Percentiles rank a stretch among this genome's conserved stretches.
phyloP scores from a whole-genome alignment of 2,797 vertebrate genomes.

The Valencia hispanica region DNA sequence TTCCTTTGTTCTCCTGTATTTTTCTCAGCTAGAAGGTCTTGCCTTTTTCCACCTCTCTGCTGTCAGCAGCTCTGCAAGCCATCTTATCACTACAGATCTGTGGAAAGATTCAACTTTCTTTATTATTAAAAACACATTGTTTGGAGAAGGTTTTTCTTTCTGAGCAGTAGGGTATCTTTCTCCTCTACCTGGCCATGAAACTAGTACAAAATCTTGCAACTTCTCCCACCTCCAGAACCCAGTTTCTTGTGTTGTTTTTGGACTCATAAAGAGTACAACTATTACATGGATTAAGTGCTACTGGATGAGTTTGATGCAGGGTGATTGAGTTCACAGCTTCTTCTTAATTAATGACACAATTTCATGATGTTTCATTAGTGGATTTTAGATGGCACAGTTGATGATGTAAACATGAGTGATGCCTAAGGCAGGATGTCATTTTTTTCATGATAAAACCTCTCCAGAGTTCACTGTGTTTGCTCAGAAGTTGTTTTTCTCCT shows the following conservation, averaged over 20 bases:
- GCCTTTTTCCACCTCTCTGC: slow-evolving; percentile 11
- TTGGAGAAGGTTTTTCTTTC: slow-evolving; percentile 24
- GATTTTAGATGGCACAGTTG: slow-evolving; percentile 56
- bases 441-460: slow-evolving; percentile 60
- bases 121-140: slow-evolving; percentile 39
- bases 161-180: background rate
- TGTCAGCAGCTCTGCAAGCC: slow-evolving; percentile 38
- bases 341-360: slow-evolving; percentile 52
- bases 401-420: slow-evolving; percentile 70
- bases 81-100: slow-evolving; percentile 19
- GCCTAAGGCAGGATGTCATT: slow-evolving; percentile 49
- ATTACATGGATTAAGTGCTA: slow-evolving; percentile 30
- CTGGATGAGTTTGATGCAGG: slow-evolving; percentile 15
- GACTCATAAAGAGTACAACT: slow-evolving; percentile 28
- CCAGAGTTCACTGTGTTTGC: slow-evolving; percentile 51
- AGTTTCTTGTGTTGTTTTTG: slow-evolving; percentile 26
- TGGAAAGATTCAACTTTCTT: slow-evolving; percentile 43
- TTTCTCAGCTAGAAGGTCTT: slow-evolving; percentile 10
- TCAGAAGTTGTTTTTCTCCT: slow-evolving; percentile 64
- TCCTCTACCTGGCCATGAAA: background rate
- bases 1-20: background rate
- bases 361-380: slow-evolving; percentile 67
- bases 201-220: background rate
- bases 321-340: slow-evolving; percentile 34
- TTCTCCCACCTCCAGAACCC: slow-evolving; percentile 26